These are phyloP conservation scores for Gastrophysa polygoni DNA, from an alignment of 2,888 invertebrate species.

Conservation along the genomic window DNA sequence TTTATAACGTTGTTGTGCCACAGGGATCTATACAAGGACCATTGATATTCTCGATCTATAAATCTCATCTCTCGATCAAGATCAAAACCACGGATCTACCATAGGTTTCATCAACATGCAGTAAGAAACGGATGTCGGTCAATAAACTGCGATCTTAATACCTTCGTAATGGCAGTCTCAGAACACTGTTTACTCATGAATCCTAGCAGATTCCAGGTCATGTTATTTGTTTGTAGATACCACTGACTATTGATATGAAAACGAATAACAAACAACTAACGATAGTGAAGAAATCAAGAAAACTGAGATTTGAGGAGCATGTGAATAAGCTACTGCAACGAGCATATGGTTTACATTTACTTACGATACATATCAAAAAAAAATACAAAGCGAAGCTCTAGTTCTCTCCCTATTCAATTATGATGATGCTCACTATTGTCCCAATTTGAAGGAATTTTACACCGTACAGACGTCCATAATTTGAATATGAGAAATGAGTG, in stretches of 20 bases:
- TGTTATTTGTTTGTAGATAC: background rate
- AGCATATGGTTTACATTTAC: no score
- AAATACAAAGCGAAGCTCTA: background rate
- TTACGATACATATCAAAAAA: background rate
- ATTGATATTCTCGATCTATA: background rate
- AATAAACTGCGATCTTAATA: no score
- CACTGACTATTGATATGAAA: background rate
- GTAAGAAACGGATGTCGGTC: background rate
- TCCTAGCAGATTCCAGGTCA: background rate
- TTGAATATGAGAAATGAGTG: background rate
- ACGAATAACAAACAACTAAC: no score
- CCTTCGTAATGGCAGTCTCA: background rate
- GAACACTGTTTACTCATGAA: background rate
- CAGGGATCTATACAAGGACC: constrained; percentile 10
- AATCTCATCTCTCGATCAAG: background rate
- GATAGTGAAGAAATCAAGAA: no score
- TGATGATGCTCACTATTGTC: background rate
- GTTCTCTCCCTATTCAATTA: background rate
- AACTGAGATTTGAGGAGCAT: no score
- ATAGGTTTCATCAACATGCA: background rate
- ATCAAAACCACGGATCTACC: constrained; percentile 3
- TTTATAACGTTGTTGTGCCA: constrained; percentile 3
- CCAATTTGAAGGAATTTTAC: background rate
- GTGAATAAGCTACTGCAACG: background rate
- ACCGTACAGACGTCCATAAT: background rate